Base-by-base conservation (phyloP, 1,140 invertebrate genomes). In the Reticulitermes speratus region DNA sequence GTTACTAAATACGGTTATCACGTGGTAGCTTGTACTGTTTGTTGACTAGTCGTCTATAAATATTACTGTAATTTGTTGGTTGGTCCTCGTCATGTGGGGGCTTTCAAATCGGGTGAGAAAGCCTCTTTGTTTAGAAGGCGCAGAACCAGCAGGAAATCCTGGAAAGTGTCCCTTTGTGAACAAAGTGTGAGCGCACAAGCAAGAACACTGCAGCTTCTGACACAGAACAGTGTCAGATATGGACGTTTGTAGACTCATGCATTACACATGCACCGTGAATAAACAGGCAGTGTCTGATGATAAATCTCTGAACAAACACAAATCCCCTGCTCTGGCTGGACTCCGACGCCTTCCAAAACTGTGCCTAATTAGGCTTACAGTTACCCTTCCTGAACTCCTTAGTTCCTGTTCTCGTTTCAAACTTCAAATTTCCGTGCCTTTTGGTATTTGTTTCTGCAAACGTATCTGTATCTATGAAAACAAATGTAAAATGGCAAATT, bases 251-350 rank as follows among this genome's bases (percentile, higher is more conserved):
- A 75, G 65, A 75, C 65, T 75, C 65, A 30, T 30, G 65, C 65
- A 75, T 75, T 30, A 75, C 65, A 75, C n/a, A 75, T 30, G 25
- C 65, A 75, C 65, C 25, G n/a, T 75, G 65, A 75, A 75, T 75
- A 75, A 75, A 75, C 7, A 75, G 65, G 9, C 7, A n/a, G 25
- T 9, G 65, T 30, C 65, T 11, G n/a, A 25, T 0, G n/a, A 75
- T 75, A 75, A 75, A 75, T 75, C 65, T 75, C 65, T n/a, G n/a
- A 75, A 25, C 65, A 75, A 75, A 75, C n/a, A 75, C 65, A 16
- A 2, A 1, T 75, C 65, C 65, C n/a, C 65, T 75, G 8, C 65
- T 75, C n/a, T 11, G 65, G 30, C 65, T 30, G 65, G n/a, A 75
- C 65, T 75, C 14, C 65, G 8, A 30, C 25, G 65, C n/a, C 65